These are phyloP conservation scores for Dromaius novaehollandiae DNA, from an alignment of 2,113 vertebrate species.

Conservation along the genomic window DNA sequence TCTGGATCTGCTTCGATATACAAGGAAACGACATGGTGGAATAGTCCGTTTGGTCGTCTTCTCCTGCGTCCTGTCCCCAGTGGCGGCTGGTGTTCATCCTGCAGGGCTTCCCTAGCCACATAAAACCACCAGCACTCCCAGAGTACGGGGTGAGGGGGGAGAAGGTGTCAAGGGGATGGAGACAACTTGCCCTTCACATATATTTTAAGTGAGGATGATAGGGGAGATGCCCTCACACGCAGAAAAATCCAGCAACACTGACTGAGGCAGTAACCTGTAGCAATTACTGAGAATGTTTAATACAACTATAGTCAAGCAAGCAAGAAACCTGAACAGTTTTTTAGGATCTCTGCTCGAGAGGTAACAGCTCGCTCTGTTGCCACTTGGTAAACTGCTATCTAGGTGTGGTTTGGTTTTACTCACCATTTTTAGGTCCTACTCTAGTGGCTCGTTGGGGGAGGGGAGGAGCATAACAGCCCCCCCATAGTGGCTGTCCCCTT, in stretches of 20 bases:
- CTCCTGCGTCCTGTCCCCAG: rapidly evolving
- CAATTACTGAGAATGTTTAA: not conserved
- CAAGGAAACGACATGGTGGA: rapidly evolving
- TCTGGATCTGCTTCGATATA: not conserved
- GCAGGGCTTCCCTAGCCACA: not conserved
- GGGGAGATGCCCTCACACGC: not conserved
- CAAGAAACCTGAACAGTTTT: no score
- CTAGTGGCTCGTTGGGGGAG: no score
- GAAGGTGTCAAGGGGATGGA: not conserved
- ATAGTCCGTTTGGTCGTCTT: not conserved
- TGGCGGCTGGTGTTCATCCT: not conserved
- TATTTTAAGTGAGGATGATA: not conserved
- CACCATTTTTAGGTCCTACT: no score
- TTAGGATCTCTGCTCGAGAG: no score
- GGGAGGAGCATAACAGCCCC: not conserved
- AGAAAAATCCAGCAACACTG: not conserved
- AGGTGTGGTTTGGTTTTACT: no score
- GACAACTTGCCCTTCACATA: not conserved
- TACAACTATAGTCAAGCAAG: not conserved
- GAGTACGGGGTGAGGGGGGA: rapidly evolving
- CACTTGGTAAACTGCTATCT: no score
- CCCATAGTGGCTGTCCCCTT: not conserved
- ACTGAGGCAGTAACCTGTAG: not conserved
- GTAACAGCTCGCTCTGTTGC: no score
- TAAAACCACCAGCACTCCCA: not conserved